Evolutionary conservation across 2,113 vertebrate species (phyloP), one percentile per base, ranked within the genome.

Genomic region (Podarcis cretensis): DNA sequence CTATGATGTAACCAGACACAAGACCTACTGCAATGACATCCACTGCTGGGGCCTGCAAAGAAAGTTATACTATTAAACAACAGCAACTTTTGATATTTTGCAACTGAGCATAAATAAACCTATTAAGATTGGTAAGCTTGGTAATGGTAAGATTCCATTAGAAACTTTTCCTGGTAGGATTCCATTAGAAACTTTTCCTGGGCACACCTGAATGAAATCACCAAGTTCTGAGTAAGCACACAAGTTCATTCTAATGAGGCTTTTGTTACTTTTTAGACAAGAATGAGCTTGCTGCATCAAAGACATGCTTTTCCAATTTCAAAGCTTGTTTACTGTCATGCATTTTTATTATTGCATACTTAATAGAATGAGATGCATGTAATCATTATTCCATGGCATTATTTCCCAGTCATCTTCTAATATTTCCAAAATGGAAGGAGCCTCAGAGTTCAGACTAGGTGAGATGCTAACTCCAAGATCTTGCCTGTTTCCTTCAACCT

Each of bases 1-100:
- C 95, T 88, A 99, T 90, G 63, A 99, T 97, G 86, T 97, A 97
- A 83, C 99, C 99, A 3, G 98, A 98, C 0, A 96, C 94, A 84
- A 98, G 97, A 86, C 99, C 99, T 0, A 99, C 83, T 25, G 98
- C 99, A 40, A 99, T 96, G 75, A 99, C 98, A 85, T 99, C 98
- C 81, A 99, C 97, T 9, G 98, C 99, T 48, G 99, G 99, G 89
- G 98, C 98, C 99, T 99, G 91, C 4, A 90, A 95, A 90, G 93
- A 76, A 91, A 73, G 43, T 65, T 4, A 86, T 3, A 71, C 16
- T 77, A 27, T 35, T 54, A 83, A 32, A 68, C 35, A 43, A 25
- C 74, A 35, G n/a, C 14, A 54, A 65, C 30, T n/a, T 37, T 85
- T 76, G 20, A 43, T 4, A 76, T 76, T 76, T 65, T 76, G 23